Evolutionary conservation across 2,888 invertebrate species (phyloP), one percentile per base, ranked within the genome.

Genomic region (Onthophagus sagittarius): DNA sequence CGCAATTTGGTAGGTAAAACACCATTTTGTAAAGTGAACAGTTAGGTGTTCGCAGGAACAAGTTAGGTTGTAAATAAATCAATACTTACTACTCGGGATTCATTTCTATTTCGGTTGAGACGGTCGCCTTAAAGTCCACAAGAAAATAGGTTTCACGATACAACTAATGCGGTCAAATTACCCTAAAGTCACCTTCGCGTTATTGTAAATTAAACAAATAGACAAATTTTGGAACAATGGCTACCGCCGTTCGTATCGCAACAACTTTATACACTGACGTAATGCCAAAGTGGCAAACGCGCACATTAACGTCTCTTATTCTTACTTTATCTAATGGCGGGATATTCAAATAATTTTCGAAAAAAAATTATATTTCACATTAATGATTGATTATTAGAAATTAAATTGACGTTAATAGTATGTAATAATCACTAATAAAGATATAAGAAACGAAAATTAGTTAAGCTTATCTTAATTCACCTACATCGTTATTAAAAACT

Each of bases 41-140:
- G 14, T 13, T 32, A 23, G 23, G 31, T 67, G 23, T n/a, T 67
- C n/a, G 67, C n/a, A 63, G 63, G 14, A 63, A 23, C 23, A 23
- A 23, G 23, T 23, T 23, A 13, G 78, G 79, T 65, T 77, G 80
- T 80, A 81, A 81, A 80, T 84, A 83, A 84, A 83, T 83, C 82
- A 81, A 86, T 89, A 91, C 93, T 93, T 87, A 93, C 93, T 93
- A 93, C 90, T 93, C 93, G 82, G 93, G 93, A 90, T 93, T 93
- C 93, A 93, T 93, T 82, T 39, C 74, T 72, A 67, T 15, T 23
- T 62, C 31, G 71, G 31, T 39, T 69, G 32, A 62, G 69, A 53
- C 63, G 63, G 23, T 23, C 15, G 15, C 23, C 33, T 63, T 67
- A 74, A 72, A 67, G 72, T 75, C 70, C 73, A 63, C 13, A 71